Conservation (phyloP, 2,797 vertebrate species). For the Microcaecilia unicolor region DNA sequence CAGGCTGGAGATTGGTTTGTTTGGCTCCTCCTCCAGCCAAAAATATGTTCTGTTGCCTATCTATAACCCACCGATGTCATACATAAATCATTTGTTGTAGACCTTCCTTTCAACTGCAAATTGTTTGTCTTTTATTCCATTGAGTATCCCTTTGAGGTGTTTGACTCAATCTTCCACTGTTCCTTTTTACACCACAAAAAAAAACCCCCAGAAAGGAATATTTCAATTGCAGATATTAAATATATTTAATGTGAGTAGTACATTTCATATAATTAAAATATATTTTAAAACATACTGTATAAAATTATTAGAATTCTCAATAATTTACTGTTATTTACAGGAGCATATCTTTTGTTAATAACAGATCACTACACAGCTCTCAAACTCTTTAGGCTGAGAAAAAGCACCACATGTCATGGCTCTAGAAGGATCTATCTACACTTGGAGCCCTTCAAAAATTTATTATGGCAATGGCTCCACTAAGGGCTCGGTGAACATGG, state of each 20-base stretch:
- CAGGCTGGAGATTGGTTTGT: too few species aligned
- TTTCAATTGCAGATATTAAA: conserved; percentile 5
- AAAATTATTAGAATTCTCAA: conserved; percentile 65
- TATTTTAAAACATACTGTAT: conserved; percentile 56
- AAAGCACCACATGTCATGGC: background rate
- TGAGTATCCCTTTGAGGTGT: too few species aligned
- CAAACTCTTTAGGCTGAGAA: background rate
- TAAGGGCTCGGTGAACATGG: background rate
- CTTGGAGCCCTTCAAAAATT: conserved; percentile 2
- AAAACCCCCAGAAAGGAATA: too few species aligned
- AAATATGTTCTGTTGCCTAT: too few species aligned
- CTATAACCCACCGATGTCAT: too few species aligned
- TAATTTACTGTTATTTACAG: conserved; percentile 73
- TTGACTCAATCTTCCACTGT: too few species aligned
- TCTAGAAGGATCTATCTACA: conserved; percentile 2
- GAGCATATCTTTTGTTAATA: too few species aligned
- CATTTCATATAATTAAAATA: conserved; percentile 69
- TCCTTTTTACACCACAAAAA: too few species aligned
- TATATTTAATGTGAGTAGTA: conserved; percentile 30
- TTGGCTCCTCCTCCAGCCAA: too few species aligned
- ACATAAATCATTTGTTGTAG: too few species aligned
- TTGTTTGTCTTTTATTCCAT: too few species aligned
- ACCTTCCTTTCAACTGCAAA: too few species aligned
- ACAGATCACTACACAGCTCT: conserved; percentile 13
- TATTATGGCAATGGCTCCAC: background rate